Evolutionary conservation across 2,797 vertebrate genomes (phyloP), one percentile per base, ranked within the genome.

Genomic region (Galago senegalensis): DNA sequence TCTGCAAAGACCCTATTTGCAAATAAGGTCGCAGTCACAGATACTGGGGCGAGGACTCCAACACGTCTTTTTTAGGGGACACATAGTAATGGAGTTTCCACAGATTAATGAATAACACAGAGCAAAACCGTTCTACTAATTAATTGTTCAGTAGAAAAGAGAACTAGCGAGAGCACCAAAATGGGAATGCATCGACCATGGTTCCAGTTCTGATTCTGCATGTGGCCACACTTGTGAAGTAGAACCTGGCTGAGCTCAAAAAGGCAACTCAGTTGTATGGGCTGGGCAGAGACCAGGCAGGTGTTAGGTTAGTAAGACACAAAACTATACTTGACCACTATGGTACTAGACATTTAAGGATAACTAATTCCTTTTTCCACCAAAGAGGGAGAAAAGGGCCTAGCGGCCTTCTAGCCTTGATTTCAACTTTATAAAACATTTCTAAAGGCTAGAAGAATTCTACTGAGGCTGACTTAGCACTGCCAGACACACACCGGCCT

Each of bases 1-100:
- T 63, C 87, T 61, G 27, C 61, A n/a, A 65, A 95, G 46, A 84
- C 61, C 53, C n/a, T 65, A 0, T 96, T 93, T 87, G 80, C 85
- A 77, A 70, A 91, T 77, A 79, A 81, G 60, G 49, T 69, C 69
- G 75, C 80, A 46, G 85, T 49, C 23, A 14, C 29, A 46, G 85
- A 11, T 43, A 5, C 37, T 4, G 4, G 63, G n/a, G 2, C 69
- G 13, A 86, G 75, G 21, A 89, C 17, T 49, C 75, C 37, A 17
- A 0, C 17, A 1, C 49, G 21, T 31, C 61, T 56, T 76, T 87
- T 49, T 46, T 53, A 40, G 80, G 72, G 75, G 49, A 73, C 75
- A 49, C 43, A 21, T 1, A 25, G 17, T 58, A 31, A 60, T 58
- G 37, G 37, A 76, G 79, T 73, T 67, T 46, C 37, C 70, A 18